These are phyloP conservation scores for Morone chrysops DNA, from an alignment of 2,113 vertebrate species.

Conservation along the genomic window DNA sequence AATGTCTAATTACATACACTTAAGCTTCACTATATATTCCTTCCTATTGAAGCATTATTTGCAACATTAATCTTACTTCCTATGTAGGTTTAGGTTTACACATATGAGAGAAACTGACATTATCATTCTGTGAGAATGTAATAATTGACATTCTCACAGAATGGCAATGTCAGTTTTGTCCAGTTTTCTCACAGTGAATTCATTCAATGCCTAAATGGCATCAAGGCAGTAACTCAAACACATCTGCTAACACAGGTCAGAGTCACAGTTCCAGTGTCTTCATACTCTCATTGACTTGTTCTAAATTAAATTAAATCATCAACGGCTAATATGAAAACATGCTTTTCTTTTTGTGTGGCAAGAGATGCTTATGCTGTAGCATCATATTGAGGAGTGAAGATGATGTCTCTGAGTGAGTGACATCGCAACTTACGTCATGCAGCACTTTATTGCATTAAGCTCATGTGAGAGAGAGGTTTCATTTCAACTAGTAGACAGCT, in stretches of 20 bases:
- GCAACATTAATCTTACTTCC: neutral
- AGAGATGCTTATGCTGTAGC: neutral
- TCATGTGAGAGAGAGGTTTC: conserved; percentile 39
- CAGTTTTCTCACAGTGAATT: neutral
- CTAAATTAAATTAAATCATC: conserved; percentile 3
- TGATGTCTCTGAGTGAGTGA: conserved; percentile 12
- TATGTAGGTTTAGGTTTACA: neutral
- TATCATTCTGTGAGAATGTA: neutral
- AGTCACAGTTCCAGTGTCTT: neutral
- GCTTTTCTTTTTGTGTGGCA: neutral
- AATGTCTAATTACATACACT: neutral
- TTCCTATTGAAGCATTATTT: neutral
- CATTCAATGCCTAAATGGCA: neutral
- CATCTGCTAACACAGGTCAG: neutral
- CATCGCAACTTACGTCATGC: neutral
- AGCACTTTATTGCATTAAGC: conserved; percentile 13
- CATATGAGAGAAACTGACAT: too few relatives aligned
- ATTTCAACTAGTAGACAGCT: conserved; percentile 48
- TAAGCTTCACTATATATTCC: neutral
- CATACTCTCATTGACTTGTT: neutral
- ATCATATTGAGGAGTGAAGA: neutral
- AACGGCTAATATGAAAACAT: neutral
- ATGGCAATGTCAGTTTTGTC: too few relatives aligned
- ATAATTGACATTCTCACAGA: too few relatives aligned
- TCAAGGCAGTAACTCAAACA: neutral